Conservation (phyloP, 2,113 vertebrate genomes). For the Prochilodus magdalenae region DNA sequence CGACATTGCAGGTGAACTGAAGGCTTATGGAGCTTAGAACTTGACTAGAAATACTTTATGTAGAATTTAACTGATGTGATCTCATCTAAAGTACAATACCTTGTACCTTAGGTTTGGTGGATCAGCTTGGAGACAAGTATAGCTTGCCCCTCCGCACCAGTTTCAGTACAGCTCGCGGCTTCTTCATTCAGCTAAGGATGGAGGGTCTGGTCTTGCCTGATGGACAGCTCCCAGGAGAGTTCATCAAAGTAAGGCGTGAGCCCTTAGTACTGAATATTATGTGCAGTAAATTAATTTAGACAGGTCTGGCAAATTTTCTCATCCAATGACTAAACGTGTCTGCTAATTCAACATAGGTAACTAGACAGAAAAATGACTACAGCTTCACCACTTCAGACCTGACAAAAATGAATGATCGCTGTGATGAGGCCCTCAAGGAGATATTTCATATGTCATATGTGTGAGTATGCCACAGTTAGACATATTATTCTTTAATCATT, state of each 20-base stretch:
- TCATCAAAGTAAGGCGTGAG: slow-evolving; percentile 87
- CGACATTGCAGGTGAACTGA: slow-evolving; percentile 90
- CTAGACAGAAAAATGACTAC: slow-evolving; percentile 88
- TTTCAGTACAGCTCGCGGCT: slow-evolving; percentile 90
- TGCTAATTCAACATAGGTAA: slow-evolving; percentile 74
- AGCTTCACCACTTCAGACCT: slow-evolving; percentile 91
- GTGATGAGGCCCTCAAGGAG: slow-evolving; percentile 93
- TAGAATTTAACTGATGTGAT: background rate
- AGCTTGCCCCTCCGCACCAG: slow-evolving; percentile 89
- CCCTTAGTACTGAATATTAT: background rate
- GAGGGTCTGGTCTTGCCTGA: slow-evolving; percentile 78
- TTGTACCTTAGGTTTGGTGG: slow-evolving; percentile 82
- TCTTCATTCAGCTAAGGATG: slow-evolving; percentile 92
- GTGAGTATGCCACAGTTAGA: slow-evolving; percentile 78
- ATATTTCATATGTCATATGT: slow-evolving; percentile 97
- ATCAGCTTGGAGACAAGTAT: slow-evolving; percentile 87
- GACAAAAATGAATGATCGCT: slow-evolving; percentile 97
- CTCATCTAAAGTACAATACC: background rate
- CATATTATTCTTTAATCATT: background rate
- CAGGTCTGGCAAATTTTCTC: background rate
- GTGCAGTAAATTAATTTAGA: background rate
- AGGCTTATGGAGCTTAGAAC: background rate
- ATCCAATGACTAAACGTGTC: background rate
- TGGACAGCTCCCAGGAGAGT: slow-evolving; percentile 87
- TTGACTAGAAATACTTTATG: background rate